These are phyloP conservation scores for Acanthurus lineatus DNA, from an alignment of 2,797 vertebrate genomes.

Conservation along the genomic window DNA sequence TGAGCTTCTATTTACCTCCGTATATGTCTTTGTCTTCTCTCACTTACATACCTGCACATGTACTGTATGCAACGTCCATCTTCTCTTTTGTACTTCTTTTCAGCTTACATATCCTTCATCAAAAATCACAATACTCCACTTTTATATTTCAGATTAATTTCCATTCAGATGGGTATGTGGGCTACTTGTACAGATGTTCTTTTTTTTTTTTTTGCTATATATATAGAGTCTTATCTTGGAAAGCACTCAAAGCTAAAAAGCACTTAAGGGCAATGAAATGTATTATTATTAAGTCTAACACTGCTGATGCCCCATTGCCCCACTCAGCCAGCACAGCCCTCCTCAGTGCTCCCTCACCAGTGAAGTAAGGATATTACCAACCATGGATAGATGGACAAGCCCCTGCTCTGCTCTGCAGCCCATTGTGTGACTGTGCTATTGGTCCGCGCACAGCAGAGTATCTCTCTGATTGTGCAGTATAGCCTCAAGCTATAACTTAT, in stretches of 20 bases:
- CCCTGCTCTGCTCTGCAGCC: conserved; percentile 50
- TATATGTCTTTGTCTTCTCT: conserved; percentile 24
- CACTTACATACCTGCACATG: conserved; percentile 28
- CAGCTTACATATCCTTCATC: neutral
- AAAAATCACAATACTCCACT: neutral
- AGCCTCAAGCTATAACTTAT: conserved; percentile 31
- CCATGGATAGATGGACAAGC: conserved; percentile 52
- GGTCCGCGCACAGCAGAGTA: conserved; percentile 36
- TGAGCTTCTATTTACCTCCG: conserved; percentile 47
- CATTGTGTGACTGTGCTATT: conserved; percentile 27
- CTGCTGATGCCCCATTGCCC: conserved; percentile 40
- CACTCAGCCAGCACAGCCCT: conserved; percentile 44
- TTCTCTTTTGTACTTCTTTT: neutral
- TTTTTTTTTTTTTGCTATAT: neutral
- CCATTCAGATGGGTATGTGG: conserved; percentile 10
- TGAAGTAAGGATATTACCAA: conserved; percentile 44
- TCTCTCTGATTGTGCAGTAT: conserved; percentile 35
- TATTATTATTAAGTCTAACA: conserved; percentile 34
- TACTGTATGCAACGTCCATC: neutral
- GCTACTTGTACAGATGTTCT: neutral
- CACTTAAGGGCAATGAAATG: conserved; percentile 47
- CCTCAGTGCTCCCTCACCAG: conserved; percentile 32
- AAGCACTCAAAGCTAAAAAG: conserved; percentile 42
- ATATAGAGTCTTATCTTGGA: conserved; percentile 20
- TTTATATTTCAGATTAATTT: conserved; percentile 11